Conservation (phyloP, 1,140 invertebrate genomes). For the Venturia canescens region DNA sequence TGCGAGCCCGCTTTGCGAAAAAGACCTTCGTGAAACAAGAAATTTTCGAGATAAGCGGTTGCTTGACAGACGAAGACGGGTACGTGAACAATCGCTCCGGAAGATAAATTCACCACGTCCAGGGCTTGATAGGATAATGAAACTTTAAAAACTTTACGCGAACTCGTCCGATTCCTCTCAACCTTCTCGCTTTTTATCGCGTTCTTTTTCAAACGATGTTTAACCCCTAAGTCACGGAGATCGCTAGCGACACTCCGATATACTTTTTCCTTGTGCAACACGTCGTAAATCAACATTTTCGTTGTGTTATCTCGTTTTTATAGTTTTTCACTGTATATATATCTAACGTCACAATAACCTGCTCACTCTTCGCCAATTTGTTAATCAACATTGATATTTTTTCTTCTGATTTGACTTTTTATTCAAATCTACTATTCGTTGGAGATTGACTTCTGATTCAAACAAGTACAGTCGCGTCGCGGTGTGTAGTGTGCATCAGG, state of each 20-base stretch:
- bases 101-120: constrained; percentile 80
- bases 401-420: neutral
- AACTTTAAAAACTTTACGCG: constrained; percentile 81
- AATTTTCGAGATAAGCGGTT: constrained; percentile 81
- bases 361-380: neutral
- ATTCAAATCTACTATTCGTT: neutral
- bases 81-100: constrained; percentile 80
- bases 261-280: constrained; percentile 81
- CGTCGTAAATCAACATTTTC: constrained; percentile 83
- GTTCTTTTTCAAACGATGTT: constrained; percentile 81
- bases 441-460: no score
- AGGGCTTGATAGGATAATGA: constrained; percentile 79
- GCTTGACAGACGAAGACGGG: constrained; percentile 87
- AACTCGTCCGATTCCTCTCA: constrained; percentile 54
- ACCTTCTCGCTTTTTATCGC: constrained; percentile 75
- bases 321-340: neutral
- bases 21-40: constrained; percentile 86
- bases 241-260: constrained; percentile 79
- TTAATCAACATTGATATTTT: neutral
- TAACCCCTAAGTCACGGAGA: constrained; percentile 80
- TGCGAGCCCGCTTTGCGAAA: constrained; percentile 92
- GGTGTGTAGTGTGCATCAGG: no score
- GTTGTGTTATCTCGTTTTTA: neutral
- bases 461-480: no score
- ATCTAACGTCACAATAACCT: neutral